These are phyloP conservation scores for Dendrocincla tyrannina DNA, from an alignment of 2,797 vertebrate species.

Conservation along the genomic window DNA sequence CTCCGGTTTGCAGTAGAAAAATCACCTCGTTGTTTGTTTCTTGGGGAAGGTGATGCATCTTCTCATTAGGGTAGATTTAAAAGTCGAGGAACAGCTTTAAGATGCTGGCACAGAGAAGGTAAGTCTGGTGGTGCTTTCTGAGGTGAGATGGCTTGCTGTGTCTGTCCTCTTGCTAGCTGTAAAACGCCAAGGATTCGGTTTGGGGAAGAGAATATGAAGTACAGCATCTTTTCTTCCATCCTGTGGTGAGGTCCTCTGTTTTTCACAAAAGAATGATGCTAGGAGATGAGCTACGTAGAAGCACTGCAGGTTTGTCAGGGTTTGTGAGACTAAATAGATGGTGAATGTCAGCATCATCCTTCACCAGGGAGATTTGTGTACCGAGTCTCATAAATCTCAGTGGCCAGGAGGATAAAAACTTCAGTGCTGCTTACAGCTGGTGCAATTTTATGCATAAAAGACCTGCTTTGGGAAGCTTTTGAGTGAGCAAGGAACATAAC, in stretches of 20 bases:
- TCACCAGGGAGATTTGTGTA: neutral
- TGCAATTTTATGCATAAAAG: neutral
- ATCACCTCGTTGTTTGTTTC: neutral
- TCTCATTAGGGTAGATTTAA: neutral
- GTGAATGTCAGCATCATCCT: neutral
- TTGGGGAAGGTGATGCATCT: neutral
- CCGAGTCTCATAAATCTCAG: neutral
- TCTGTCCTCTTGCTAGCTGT: neutral
- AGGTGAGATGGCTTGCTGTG: neutral
- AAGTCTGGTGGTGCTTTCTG: neutral
- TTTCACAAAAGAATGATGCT: neutral
- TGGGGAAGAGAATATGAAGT: neutral
- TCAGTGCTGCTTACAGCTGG: neutral
- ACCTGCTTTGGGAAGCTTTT: neutral
- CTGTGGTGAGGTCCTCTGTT: neutral
- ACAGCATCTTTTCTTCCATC: accelerated
- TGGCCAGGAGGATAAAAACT: neutral
- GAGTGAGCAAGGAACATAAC: neutral
- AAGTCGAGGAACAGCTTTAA: neutral
- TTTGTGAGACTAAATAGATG: neutral
- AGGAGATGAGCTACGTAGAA: neutral
- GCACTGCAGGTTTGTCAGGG: neutral
- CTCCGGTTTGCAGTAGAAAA: neutral
- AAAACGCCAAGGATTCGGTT: neutral
- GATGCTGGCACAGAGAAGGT: neutral